phyloP scores from a whole-genome alignment of 2,888 invertebrate species.

The Noctua comes region DNA sequence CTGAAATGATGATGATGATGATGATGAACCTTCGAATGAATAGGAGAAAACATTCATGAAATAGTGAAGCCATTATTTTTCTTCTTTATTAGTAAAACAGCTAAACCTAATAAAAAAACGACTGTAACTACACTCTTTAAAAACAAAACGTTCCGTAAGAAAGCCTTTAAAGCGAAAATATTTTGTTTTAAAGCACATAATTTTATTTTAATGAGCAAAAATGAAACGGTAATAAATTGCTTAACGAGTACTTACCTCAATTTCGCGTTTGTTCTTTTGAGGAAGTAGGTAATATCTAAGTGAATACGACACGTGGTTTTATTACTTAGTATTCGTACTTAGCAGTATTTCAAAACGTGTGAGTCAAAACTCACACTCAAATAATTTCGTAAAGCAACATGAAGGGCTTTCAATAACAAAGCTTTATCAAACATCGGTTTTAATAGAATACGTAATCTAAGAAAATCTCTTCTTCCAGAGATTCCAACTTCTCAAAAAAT shows the following conservation, averaged over 20 bases:
- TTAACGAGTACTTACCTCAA: constrained; percentile 24
- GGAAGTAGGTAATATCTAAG: constrained; percentile 40
- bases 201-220: constrained; percentile 21
- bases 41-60: background rate
- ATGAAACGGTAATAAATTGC: constrained; percentile 28
- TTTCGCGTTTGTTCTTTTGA: constrained; percentile 32
- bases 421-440: background rate
- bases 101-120: background rate
- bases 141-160: background rate
- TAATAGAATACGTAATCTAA: background rate
- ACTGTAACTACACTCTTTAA: background rate
- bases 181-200: constrained; percentile 26
- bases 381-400: background rate
- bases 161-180: constrained; percentile 1
- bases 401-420: background rate
- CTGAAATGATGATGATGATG: too few relatives aligned
- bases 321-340: background rate
- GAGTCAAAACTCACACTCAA: background rate
- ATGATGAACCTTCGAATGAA: background rate
- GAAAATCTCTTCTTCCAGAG: background rate
- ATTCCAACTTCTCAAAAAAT: background rate
- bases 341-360: constrained; percentile 3
- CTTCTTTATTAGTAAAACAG: background rate
- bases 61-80: background rate
- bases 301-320: constrained; percentile 22